Evolutionary conservation across 2,113 vertebrate species (phyloP).

Genomic region (Bambusicola thoracicus): DNA sequence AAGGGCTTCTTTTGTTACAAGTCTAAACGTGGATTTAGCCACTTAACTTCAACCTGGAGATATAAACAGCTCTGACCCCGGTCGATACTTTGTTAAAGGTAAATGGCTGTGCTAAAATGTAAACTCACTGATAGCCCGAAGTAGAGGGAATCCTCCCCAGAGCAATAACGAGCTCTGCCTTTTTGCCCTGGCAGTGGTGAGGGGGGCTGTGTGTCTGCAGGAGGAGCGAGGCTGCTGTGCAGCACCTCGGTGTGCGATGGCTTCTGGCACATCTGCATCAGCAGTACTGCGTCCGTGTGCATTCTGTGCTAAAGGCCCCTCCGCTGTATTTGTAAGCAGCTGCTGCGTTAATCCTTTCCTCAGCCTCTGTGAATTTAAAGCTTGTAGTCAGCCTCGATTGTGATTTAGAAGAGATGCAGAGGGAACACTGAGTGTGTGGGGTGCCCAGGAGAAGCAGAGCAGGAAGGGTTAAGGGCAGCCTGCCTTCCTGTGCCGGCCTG

Average conservation of each 20-base stretch:
- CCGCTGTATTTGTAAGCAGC: neutral
- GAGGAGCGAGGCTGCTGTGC: neutral
- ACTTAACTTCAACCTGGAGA: neutral
- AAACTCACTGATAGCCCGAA: neutral
- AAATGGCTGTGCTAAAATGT: neutral
- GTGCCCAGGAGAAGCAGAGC: neutral
- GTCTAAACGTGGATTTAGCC: neutral
- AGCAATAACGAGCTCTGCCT: neutral
- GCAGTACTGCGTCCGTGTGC: neutral
- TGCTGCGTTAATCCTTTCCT: neutral
- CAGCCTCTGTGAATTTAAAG: rapidly evolving
- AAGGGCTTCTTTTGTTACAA: neutral
- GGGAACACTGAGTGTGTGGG: neutral
- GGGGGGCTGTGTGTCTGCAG: neutral
- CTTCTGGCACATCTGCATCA: neutral
- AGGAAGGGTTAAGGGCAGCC: constrained; percentile 1
- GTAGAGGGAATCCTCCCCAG: neutral
- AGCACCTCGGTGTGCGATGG: neutral
- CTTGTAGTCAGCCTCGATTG: neutral
- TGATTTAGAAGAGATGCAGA: neutral
- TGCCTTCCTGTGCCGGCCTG: neutral
- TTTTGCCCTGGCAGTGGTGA: neutral
- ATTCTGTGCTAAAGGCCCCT: neutral
- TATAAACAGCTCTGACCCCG: neutral
- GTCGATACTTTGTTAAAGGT: neutral